phyloP scores from a whole-genome alignment of 2,113 vertebrate species.

The Callospermophilus lateralis region DNA sequence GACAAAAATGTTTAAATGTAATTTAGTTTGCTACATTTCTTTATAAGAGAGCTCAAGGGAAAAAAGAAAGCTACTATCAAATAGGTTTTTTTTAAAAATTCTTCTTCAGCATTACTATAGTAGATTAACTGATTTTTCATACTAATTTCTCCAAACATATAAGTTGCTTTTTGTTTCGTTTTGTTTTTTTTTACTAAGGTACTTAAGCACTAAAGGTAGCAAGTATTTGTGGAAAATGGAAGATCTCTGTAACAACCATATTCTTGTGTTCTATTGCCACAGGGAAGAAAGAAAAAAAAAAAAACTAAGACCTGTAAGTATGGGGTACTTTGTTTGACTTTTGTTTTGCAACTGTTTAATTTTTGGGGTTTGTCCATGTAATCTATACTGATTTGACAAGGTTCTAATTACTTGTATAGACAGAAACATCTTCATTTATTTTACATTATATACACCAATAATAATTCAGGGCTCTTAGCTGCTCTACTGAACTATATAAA shows the following conservation, averaged over 20 bases:
- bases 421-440: constrained; percentile 43
- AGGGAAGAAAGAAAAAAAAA: not conserved
- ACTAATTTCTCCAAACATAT: not conserved
- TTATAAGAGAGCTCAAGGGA: not conserved
- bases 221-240: not conserved
- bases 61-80: not conserved
- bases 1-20: not conserved
- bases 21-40: constrained; percentile 25
- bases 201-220: not conserved
- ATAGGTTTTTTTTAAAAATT: not conserved
- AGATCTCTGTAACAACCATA: not conserved
- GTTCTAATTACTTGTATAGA: constrained; percentile 18
- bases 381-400: not conserved
- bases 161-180: not conserved
- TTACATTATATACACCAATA: constrained; percentile 13
- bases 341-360: constrained; percentile 14
- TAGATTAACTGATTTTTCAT: constrained; percentile 22
- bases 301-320: not conserved
- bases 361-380: constrained; percentile 1
- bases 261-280: not conserved
- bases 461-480: constrained; percentile 30
- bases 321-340: not conserved
- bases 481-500: constrained; percentile 32
- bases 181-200: not conserved
- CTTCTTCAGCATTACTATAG: not conserved